Conservation (phyloP, 2,797 vertebrate species). For the Eulemur coronatus region DNA sequence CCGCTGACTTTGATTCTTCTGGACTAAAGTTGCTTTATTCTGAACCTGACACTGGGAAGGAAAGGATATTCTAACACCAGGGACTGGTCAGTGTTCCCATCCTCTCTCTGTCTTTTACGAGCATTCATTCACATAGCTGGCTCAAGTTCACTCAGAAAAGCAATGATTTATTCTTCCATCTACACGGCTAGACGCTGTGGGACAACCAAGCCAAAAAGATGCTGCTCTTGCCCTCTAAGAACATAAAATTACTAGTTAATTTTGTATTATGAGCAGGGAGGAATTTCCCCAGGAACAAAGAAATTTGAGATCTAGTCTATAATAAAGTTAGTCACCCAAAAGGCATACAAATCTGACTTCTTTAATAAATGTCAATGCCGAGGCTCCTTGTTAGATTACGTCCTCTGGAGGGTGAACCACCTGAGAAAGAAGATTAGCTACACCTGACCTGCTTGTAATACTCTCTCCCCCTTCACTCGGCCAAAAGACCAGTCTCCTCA, state of each 20-base stretch:
- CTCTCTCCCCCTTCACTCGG: neutral
- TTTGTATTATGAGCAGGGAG: slow-evolving; percentile 19
- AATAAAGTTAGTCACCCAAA: slow-evolving; percentile 49
- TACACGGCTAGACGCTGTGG: neutral
- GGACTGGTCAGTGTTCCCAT: neutral
- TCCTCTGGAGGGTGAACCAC: neutral
- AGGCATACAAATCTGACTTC: neutral
- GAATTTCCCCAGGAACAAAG: slow-evolving; percentile 16
- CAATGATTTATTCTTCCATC: neutral
- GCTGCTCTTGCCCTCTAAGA: neutral
- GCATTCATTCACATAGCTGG: neutral
- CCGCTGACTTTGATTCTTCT: neutral
- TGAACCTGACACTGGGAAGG: slow-evolving; percentile 16
- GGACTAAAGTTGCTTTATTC: neutral
- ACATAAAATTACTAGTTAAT: slow-evolving; percentile 47
- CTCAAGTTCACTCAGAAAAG: neutral
- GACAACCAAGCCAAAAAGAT: neutral
- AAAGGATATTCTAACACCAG: neutral
- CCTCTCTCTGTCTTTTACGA: neutral
- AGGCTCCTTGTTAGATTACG: neutral
- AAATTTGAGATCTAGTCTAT: slow-evolving; percentile 14
- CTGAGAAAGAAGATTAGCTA: neutral
- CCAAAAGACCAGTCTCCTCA: neutral
- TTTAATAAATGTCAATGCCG: slow-evolving; percentile 26
- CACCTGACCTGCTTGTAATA: neutral